Conservation (phyloP, 64 coral and sea anemone genomes). For the Porites australiensis region DNA sequence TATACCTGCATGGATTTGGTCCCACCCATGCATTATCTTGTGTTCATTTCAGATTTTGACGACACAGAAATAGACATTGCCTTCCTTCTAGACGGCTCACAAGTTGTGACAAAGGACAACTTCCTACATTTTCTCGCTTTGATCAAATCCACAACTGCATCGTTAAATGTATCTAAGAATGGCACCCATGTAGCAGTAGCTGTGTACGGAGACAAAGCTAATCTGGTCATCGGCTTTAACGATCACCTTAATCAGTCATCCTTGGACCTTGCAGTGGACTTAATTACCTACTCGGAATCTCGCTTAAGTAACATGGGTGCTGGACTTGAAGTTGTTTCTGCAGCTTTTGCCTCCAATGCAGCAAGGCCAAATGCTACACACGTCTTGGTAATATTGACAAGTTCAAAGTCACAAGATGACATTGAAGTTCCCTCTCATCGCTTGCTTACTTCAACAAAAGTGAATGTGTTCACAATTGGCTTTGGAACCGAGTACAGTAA, state of each 20-base stretch:
- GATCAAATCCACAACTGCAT: not conserved
- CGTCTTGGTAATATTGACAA: not conserved
- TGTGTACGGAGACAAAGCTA: not conserved
- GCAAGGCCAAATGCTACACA: not conserved
- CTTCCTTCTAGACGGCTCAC: slow-evolving; percentile 7
- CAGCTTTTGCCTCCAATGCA: not conserved
- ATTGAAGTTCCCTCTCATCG: not conserved
- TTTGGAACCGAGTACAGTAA: not conserved
- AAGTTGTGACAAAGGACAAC: slow-evolving; percentile 4
- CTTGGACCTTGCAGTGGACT: not conserved
- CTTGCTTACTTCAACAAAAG: not conserved
- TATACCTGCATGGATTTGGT: no score
- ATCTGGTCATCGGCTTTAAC: not conserved
- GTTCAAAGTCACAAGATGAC: slow-evolving; percentile 10
- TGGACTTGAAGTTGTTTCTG: not conserved
- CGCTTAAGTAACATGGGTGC: slow-evolving; percentile 5
- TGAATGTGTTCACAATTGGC: not conserved
- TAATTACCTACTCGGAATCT: not conserved
- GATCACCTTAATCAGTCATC: not conserved
- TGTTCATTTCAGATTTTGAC: not conserved
- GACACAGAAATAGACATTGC: not conserved
- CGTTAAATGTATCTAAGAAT: not conserved
- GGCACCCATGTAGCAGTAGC: not conserved
- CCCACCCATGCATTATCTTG: not conserved
- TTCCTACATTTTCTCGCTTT: slow-evolving; percentile 1